Conservation (phyloP, 2,888 invertebrate genomes). For the Pecten maximus region DNA sequence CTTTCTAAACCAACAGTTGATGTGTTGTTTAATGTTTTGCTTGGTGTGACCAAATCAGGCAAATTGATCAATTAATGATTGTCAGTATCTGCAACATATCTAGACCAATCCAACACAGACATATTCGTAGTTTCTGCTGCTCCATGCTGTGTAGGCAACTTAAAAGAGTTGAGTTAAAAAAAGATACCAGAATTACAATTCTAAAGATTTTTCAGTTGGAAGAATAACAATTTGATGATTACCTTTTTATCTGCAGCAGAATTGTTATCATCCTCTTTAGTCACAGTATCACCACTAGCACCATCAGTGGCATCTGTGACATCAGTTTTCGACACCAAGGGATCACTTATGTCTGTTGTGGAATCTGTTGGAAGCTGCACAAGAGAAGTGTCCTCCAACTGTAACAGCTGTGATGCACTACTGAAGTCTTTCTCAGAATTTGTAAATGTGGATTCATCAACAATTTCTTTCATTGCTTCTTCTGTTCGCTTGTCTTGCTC, state of each 20-base stretch:
- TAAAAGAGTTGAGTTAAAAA: too few relatives aligned
- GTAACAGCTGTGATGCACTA: not conserved
- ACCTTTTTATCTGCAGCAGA: constrained; percentile 51
- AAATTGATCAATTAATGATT: too few relatives aligned
- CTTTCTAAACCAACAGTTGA: not conserved
- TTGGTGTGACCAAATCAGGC: too few relatives aligned
- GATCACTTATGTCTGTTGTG: constrained; percentile 51
- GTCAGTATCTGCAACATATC: too few relatives aligned
- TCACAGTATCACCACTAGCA: constrained; percentile 49
- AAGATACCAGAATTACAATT: too few relatives aligned
- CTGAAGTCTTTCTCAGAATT: constrained; percentile 44
- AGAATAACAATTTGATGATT: constrained; percentile 38
- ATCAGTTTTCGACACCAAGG: constrained; percentile 35
- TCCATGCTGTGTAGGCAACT: too few relatives aligned
- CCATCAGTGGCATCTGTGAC: not conserved
- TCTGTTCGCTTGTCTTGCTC: constrained; percentile 60
- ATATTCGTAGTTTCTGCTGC: too few relatives aligned
- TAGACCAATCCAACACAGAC: too few relatives aligned
- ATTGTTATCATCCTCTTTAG: constrained; percentile 63
- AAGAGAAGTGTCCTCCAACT: not conserved
- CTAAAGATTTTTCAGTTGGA: not conserved
- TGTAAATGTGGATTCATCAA: constrained; percentile 56
- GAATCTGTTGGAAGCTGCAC: not conserved
- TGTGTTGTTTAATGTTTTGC: too few relatives aligned
- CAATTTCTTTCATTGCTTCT: constrained; percentile 60